Evolutionary conservation across 2,888 invertebrate genomes (phyloP).

Genomic region (Mythimna vitellina): DNA sequence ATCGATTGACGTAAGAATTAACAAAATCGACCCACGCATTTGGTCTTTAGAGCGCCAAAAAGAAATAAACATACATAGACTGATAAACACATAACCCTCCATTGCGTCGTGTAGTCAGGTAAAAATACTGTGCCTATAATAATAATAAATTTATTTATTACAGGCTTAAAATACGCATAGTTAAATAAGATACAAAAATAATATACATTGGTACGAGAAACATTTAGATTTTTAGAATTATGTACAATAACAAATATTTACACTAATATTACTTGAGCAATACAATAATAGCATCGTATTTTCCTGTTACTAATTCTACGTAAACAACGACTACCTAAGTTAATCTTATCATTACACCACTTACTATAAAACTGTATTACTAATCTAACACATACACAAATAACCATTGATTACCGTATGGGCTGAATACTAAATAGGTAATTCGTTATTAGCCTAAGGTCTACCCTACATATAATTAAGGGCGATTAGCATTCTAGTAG

Average conservation of each 20-base stretch:
- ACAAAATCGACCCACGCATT: no score
- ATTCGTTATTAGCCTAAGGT: conserved; percentile 55
- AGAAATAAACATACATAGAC: no score
- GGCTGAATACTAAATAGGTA: conserved; percentile 41
- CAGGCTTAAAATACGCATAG: no score
- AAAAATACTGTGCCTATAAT: no score
- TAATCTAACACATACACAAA: conserved; percentile 46
- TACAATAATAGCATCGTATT: conserved; percentile 26
- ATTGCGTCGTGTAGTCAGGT: no score
- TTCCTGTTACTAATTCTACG: conserved; percentile 33
- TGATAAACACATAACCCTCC: no score
- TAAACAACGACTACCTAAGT: conserved; percentile 11
- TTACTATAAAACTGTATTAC: conserved; percentile 29
- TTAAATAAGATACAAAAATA: no score
- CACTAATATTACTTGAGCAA: conserved; percentile 7
- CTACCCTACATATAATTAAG: conserved; percentile 60
- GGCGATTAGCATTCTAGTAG: conserved; percentile 64
- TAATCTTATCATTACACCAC: conserved; percentile 46
- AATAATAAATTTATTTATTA: no score
- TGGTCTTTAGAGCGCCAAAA: no score
- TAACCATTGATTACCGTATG: conserved; percentile 44
- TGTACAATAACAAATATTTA: conserved; percentile 6
- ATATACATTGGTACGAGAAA: neutral
- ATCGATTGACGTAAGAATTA: no score
- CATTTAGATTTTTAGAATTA: neutral